Base-by-base conservation (phyloP, 1,140 invertebrate genomes). In the Temnothorax longispinosus region DNA sequence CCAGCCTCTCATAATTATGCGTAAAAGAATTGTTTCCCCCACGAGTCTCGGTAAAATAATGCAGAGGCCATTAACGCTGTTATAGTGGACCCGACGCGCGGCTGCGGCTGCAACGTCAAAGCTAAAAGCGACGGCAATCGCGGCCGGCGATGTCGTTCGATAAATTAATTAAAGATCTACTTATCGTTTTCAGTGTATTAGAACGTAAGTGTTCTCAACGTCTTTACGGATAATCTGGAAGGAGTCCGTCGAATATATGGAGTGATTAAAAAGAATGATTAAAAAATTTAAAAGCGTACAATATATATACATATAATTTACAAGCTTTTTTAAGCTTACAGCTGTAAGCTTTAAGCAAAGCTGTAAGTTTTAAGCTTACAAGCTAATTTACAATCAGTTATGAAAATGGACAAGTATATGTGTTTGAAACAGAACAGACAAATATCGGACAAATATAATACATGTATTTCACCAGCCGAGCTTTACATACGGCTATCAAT, bases 51-150 rank as follows among this genome's bases (percentile, higher is more conserved):
- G n/a, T 44, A 21, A 81, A 81, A 81, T 81, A 81, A 81, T 56
- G 64, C 21, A 44, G 50, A 44, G 50, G 2, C 64, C 38, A 81
- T 81, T 81, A 81, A 71, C 7, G 47, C 50, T 81, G 41, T 47
- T 69, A 67, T 6, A 35, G 8, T 38, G 47, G 4, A 38, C n/a
- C 18, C 41, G 6, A 64, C 6, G 18, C 18, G 5, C 27, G 10
- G n/a, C 13, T 5, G 69, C 8, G 15, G 18, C 18, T 56, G 21
- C 38, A 56, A 35, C 64, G 27, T 35, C 32, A 69, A 69, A 69
- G 62, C 64, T 56, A n/a, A 69, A 41, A 80, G 62, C 62, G 47
- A 18, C 47, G 77, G 77, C 77, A 56, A 81, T 81, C 64, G 27
- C 47, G 21, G 76, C 4, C 44, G 18, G 7, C 4, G 10, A 44